phyloP scores from a whole-genome alignment of 2,888 invertebrate genomes.

The Trissonchulus sp. region DNA sequence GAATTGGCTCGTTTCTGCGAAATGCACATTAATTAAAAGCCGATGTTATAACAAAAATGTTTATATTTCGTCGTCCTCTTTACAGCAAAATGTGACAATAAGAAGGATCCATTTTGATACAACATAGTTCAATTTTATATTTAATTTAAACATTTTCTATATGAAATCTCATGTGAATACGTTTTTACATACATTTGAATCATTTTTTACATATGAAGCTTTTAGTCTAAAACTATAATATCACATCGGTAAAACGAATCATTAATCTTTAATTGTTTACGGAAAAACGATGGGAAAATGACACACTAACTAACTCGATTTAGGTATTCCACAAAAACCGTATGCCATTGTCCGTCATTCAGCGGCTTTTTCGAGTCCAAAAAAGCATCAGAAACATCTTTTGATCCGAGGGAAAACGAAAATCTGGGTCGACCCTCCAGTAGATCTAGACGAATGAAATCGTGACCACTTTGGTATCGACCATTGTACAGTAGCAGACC shows the following conservation, averaged over 20 bases:
- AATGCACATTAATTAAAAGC: too few species aligned
- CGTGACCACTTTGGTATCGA: constrained; percentile 86
- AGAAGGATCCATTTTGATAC: too few species aligned
- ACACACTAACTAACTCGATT: constrained; percentile 63
- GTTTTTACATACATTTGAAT: too few species aligned
- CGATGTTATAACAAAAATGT: background rate
- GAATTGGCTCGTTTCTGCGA: too few species aligned
- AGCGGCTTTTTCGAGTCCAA: constrained; percentile 58
- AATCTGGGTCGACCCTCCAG: constrained; percentile 68
- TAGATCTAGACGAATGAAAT: constrained; percentile 82
- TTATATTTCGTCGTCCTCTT: constrained; percentile 19
- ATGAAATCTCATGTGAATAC: too few species aligned
- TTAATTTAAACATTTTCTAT: too few species aligned
- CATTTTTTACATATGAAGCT: too few species aligned
- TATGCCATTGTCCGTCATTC: constrained; percentile 83
- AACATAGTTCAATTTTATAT: background rate
- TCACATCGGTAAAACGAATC: too few species aligned
- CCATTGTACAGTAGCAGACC: constrained; percentile 88
- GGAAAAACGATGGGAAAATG: background rate
- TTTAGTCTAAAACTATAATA: too few species aligned
- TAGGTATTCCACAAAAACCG: constrained; percentile 72
- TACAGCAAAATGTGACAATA: background rate
- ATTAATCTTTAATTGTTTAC: background rate
- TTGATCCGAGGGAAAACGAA: constrained; percentile 77
- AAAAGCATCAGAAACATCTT: constrained; percentile 58